A percentile compares a stretch with the other conserved stretches of the same genome.
Evolutionary conservation across 2,113 vertebrate species (phyloP).

Genomic region (Triplophysa rosa): DNA sequence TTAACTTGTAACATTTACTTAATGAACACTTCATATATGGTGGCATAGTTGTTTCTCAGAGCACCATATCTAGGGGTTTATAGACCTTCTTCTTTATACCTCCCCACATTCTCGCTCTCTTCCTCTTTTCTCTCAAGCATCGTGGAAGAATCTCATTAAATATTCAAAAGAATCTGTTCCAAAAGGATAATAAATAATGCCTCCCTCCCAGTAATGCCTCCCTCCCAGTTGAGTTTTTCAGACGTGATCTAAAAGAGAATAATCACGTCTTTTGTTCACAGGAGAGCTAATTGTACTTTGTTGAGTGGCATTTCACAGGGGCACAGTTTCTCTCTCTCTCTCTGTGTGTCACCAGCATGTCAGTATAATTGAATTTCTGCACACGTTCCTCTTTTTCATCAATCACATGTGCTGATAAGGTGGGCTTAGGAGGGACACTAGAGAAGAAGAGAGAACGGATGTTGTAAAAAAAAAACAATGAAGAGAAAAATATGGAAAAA

Average conservation of each 20-base stretch:
- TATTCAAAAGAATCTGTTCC: constrained; percentile 53
- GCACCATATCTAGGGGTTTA: constrained; percentile 21
- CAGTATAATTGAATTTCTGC: constrained; percentile 47
- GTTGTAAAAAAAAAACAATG: neutral
- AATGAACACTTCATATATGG: constrained; percentile 13
- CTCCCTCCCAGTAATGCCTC: constrained; percentile 22
- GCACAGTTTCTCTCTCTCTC: constrained; percentile 32
- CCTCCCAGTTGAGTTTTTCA: constrained; percentile 39
- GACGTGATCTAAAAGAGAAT: constrained; percentile 42
- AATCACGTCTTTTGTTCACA: constrained; percentile 25
- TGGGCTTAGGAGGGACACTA: constrained; percentile 21
- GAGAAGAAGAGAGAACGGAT: neutral
- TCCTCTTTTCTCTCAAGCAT: constrained; percentile 14
- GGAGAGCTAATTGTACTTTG: constrained; percentile 35
- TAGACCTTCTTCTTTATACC: constrained; percentile 42
- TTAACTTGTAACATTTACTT: constrained; percentile 20
- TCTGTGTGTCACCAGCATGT: constrained; percentile 30
- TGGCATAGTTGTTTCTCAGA: constrained; percentile 23
- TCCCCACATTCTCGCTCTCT: constrained; percentile 40
- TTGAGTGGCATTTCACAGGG: constrained; percentile 31
- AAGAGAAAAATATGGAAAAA: neutral
- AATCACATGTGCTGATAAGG: constrained; percentile 50
- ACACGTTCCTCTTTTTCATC: constrained; percentile 51
- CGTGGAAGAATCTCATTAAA: constrained; percentile 47
- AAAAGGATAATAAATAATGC: constrained; percentile 51